phyloP scores from a whole-genome alignment of 2,797 vertebrate species.

The Microctenopoma lineatum region DNA sequence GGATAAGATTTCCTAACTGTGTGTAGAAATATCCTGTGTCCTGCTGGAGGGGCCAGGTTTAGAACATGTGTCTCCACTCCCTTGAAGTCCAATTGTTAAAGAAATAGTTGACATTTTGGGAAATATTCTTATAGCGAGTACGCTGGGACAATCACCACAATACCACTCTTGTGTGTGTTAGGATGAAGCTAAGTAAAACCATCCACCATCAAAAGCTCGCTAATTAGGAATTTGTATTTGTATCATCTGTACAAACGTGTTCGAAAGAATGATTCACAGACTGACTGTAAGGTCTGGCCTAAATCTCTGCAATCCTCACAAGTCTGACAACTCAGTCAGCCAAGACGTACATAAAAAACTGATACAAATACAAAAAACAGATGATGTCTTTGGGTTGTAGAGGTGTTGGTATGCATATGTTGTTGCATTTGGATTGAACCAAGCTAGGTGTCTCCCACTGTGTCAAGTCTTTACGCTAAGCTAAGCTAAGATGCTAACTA shows the following conservation, averaged over 20 bases:
- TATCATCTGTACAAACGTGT: not conserved
- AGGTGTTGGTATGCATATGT: not conserved
- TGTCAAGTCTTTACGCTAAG: not conserved
- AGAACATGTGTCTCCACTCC: slow-evolving; percentile 26
- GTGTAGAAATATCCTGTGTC: slow-evolving; percentile 44
- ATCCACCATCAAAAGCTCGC: not conserved
- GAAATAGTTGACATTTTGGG: not conserved
- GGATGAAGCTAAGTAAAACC: not conserved
- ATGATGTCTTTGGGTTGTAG: not conserved
- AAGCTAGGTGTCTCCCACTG: not conserved
- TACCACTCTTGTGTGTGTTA: not conserved
- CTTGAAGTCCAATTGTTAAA: not conserved
- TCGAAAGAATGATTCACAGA: not conserved
- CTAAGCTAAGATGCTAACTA: not conserved
- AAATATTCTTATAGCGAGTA: not conserved
- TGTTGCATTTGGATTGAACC: not conserved
- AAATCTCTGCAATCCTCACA: not conserved
- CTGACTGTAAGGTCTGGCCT: not conserved
- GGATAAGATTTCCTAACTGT: slow-evolving; percentile 63
- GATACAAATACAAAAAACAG: not conserved
- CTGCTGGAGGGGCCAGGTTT: slow-evolving; percentile 24
- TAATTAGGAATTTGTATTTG: not conserved
- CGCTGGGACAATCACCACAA: not conserved
- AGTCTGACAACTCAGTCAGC: not conserved
- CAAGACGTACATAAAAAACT: not conserved